phyloP scores from a whole-genome alignment of 2,797 vertebrate species.

The Leptatherina wallacei region DNA sequence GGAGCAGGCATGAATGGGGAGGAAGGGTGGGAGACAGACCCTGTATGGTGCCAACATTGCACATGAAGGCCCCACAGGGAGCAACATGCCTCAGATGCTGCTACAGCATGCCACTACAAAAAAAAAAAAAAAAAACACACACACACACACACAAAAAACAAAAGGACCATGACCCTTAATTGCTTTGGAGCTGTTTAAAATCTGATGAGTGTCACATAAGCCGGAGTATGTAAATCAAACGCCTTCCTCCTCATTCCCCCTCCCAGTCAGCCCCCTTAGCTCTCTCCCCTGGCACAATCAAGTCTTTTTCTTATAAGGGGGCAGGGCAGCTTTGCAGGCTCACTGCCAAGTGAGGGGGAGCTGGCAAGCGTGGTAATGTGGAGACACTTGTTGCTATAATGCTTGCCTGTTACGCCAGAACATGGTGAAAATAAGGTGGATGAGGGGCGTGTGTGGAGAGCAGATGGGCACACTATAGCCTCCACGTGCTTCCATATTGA shows the following conservation, averaged over 20 bases:
- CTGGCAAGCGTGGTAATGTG: slow-evolving; percentile 83
- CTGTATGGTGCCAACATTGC: slow-evolving; percentile 75
- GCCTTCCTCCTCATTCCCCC: slow-evolving; percentile 59
- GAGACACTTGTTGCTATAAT: slow-evolving; percentile 86
- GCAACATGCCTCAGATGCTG: slow-evolving; percentile 62
- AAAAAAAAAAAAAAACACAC: slow-evolving; percentile 68
- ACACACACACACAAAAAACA: slow-evolving; percentile 72
- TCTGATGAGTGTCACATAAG: slow-evolving; percentile 83
- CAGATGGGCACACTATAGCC: slow-evolving; percentile 74
- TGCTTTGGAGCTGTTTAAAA: slow-evolving; percentile 84
- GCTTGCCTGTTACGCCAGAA: slow-evolving; percentile 79
- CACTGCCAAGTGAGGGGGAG: slow-evolving; percentile 82
- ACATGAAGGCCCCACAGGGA: slow-evolving; percentile 71
- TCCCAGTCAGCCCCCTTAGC: slow-evolving; percentile 62
- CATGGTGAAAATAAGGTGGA: slow-evolving; percentile 56
- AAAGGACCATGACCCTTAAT: slow-evolving; percentile 87
- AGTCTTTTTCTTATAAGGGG: slow-evolving; percentile 82
- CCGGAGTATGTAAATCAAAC: slow-evolving; percentile 85
- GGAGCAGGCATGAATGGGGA: slow-evolving; percentile 58
- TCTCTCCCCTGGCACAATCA: slow-evolving; percentile 84
- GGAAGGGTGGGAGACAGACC: slow-evolving; percentile 59
- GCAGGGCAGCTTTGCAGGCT: slow-evolving; percentile 78
- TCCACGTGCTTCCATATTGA: slow-evolving; percentile 71
- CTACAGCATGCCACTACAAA: slow-evolving; percentile 63
- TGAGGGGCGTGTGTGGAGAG: slow-evolving; percentile 51